Base-by-base conservation (phyloP, 2,797 vertebrate species). In the Lacerta viridis region DNA sequence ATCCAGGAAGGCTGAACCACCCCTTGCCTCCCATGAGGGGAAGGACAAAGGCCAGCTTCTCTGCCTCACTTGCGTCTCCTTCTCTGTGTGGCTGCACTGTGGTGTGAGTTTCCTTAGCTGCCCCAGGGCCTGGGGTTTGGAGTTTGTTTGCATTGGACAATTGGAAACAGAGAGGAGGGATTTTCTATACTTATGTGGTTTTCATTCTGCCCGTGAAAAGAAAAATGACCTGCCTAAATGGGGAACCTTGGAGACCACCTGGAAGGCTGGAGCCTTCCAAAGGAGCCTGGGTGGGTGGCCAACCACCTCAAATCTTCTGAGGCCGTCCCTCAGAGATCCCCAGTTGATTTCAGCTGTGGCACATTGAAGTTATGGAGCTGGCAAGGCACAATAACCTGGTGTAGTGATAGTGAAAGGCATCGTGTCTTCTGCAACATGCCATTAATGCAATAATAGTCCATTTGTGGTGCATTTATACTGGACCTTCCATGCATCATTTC, bases 91-190 rank as follows among this genome's bases (percentile, higher is more conserved):
- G 69, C 33, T 55, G 77, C n/a, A 59, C 10, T n/a, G 66, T 18
- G 20, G 61, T 46, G n/a, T 72, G 33, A 66, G 55, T 61, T 85
- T 84, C 10, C 46, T 81, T 43, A 39, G 36, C 50, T 50, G 64
- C 50, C 18, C 72, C 66, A 27, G 79, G 46, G 75, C 2, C 25
- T 50, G 68, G 61, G 17, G 18, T 75, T 85, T 77, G 23, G 33
- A 25, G 79, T 85, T 64, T 82, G 87, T 90, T 90, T 90, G 83
- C 79, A 50, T 9, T 72, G n/a, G 87, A 88, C 64, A 85, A 85
- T 13, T 90, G 83, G 85, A 90, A 90, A 85, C 64, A 72, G 86
- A 88, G 59, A 77, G 74, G 46, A 78, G 85, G 36, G 55, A 72
- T 82, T 88, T 87, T 71, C 66, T 64, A 25, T 61, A 41, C 72